Evolutionary conservation across 2,888 invertebrate species (phyloP).

Genomic region (Patella caerulea): DNA sequence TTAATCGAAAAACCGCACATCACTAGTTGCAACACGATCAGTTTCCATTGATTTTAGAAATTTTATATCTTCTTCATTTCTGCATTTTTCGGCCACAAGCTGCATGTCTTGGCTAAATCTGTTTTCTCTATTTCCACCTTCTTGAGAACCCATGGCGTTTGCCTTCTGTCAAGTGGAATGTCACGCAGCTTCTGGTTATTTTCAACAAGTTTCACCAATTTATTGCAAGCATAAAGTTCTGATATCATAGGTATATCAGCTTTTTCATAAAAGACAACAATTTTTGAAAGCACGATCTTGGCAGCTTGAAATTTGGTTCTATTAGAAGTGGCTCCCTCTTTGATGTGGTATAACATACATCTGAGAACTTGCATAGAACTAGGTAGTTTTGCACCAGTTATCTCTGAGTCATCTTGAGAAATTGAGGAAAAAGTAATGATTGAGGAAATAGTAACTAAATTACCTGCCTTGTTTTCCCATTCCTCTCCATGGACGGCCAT

Average conservation of each 20-base stretch:
- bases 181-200: neutral
- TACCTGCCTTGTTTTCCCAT: too few species aligned
- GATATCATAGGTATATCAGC: neutral
- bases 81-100: neutral
- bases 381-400: neutral
- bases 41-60: neutral
- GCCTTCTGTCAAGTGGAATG: neutral
- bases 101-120: neutral
- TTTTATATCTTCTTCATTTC: neutral
- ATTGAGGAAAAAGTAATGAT: too few species aligned
- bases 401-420: neutral
- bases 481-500: too few species aligned
- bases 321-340: too few species aligned
- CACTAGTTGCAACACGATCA: too few species aligned
- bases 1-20: too few species aligned
- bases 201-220: neutral
- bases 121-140: neutral
- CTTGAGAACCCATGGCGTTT: neutral
- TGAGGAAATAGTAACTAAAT: too few species aligned
- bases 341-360: neutral
- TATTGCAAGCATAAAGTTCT: neutral
- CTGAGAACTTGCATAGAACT: neutral
- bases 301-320: neutral
- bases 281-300: neutral
- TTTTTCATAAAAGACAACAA: neutral